Conservation (phyloP, 2,113 vertebrate genomes). For the Callopanchax toddi region DNA sequence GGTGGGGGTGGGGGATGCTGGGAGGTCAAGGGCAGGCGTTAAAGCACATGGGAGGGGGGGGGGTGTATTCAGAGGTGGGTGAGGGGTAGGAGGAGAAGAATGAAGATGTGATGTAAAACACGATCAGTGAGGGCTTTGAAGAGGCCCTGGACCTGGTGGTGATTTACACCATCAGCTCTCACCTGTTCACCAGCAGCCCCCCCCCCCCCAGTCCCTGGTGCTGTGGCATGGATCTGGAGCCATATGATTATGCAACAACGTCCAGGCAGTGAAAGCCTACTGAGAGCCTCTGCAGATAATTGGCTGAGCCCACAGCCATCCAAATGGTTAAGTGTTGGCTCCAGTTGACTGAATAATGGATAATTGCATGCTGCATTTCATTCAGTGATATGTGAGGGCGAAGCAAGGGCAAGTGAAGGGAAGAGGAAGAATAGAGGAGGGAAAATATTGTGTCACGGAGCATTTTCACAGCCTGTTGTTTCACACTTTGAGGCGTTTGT, state of each 20-base stretch:
- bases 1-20: constrained; percentile 15
- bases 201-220: constrained; percentile 34
- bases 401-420: constrained; percentile 36
- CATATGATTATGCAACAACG: constrained; percentile 50
- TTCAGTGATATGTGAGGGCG: constrained; percentile 53
- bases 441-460: constrained; percentile 52
- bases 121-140: constrained; percentile 77
- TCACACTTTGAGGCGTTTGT: constrained; percentile 48
- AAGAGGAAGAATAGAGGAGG: constrained; percentile 29
- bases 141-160: no score
- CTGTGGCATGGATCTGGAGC: constrained; percentile 33
- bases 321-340: constrained; percentile 70
- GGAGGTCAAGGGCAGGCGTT: constrained; percentile 63
- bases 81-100: constrained; percentile 2
- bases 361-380: constrained; percentile 71
- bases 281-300: constrained; percentile 63
- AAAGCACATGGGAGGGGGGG: constrained; percentile 23
- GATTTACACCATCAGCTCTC: no score
- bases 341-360: constrained; percentile 74
- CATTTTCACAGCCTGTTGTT: constrained; percentile 50
- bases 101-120: constrained; percentile 50
- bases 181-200: constrained; percentile 46
- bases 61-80: constrained; percentile 27
- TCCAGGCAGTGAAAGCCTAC: constrained; percentile 39
- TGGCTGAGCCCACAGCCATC: constrained; percentile 52